phyloP scores from a whole-genome alignment of 2,888 invertebrate species.

The Macrophya alboannulata region DNA sequence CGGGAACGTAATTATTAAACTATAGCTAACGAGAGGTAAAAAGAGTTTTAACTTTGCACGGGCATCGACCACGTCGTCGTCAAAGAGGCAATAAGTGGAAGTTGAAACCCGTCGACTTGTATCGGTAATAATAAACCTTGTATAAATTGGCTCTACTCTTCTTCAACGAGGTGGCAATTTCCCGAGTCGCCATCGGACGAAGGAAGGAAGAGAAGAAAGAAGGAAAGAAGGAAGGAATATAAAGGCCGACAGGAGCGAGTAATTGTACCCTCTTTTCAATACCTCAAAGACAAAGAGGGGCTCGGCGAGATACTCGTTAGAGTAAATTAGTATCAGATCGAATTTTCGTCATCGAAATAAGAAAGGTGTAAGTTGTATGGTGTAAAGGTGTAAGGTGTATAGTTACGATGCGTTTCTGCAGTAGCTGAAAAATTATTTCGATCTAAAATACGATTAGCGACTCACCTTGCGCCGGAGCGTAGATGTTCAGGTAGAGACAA shows the following conservation, averaged over 20 bases:
- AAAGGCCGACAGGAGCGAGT: not conserved
- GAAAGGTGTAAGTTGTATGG: no score
- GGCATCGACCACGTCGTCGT: not conserved
- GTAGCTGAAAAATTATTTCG: not conserved
- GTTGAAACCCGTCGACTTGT: not conserved
- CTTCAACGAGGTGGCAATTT: conserved; percentile 15
- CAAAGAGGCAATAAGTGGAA: not conserved
- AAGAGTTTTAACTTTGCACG: not conserved
- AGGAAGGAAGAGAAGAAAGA: not conserved
- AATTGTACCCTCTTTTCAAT: conserved; percentile 20
- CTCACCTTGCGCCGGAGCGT: conserved; percentile 97
- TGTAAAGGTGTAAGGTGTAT: no score
- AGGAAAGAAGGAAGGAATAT: conserved; percentile 5
- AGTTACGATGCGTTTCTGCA: not conserved
- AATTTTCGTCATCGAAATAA: not conserved
- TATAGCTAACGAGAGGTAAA: not conserved
- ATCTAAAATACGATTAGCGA: conserved; percentile 61
- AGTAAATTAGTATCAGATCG: not conserved
- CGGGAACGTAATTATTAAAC: not conserved
- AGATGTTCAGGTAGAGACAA: conserved; percentile 98
- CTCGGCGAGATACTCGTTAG: not conserved
- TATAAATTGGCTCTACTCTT: conserved; percentile 22
- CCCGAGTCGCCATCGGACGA: conserved; percentile 21
- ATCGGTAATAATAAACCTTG: conserved; percentile 24
- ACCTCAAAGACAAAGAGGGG: not conserved